A percentile compares a stretch with the other conserved stretches of the same genome.
Evolutionary conservation across 2,113 vertebrate species (phyloP).

Genomic region (Neoarius graeffei): DNA sequence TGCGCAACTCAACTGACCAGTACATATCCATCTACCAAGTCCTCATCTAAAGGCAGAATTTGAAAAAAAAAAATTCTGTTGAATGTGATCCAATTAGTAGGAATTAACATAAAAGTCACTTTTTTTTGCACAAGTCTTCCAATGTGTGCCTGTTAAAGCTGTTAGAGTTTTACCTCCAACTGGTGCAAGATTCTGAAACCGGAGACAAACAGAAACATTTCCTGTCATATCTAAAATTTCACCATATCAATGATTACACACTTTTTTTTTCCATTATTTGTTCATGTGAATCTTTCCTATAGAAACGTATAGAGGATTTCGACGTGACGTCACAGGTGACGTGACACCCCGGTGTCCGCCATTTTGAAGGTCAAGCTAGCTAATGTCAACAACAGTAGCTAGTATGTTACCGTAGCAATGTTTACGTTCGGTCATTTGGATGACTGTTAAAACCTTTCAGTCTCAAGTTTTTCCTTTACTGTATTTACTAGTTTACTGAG

Average conservation of each 20-base stretch:
- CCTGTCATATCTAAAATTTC: neutral
- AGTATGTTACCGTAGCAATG: no score
- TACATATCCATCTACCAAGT: neutral
- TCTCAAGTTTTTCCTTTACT: no score
- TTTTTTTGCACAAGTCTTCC: neutral
- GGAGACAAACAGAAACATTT: neutral
- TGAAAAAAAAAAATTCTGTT: neutral
- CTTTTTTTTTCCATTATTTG: neutral
- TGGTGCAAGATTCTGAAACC: neutral
- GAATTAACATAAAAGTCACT: neutral
- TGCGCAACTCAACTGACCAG: neutral
- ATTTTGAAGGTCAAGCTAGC: no score
- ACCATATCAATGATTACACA: neutral
- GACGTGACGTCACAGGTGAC: no score
- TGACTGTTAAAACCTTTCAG: no score
- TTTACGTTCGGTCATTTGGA: no score
- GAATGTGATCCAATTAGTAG: neutral
- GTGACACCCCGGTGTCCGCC: no score
- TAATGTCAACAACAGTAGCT: no score
- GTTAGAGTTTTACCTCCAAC: neutral
- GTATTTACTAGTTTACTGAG: no score
- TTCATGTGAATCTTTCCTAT: neutral
- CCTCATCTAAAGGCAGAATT: neutral
- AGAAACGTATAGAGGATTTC: no score
- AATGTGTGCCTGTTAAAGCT: no score